A percentile compares a stretch with the other conserved stretches of the same genome.
Evolutionary conservation across 1,140 invertebrate genomes (phyloP).

Genomic region (Platyura marginata): DNA sequence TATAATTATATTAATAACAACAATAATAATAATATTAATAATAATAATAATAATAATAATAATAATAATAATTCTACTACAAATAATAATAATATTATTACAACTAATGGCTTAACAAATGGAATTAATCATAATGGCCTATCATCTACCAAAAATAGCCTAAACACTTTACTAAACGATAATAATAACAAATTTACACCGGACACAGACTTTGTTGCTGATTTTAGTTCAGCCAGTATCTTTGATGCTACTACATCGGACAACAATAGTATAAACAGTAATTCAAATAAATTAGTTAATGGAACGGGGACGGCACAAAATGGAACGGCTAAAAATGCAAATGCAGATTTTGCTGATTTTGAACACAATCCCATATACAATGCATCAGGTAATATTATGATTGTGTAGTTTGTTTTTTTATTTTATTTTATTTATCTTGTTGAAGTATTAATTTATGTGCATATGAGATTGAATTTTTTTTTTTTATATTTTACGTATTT

Average conservation of each 20-base stretch:
- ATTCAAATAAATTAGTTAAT: not conserved
- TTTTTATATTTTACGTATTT: no score
- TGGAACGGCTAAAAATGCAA: constrained; percentile 5
- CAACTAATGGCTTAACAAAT: not conserved
- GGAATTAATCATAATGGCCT: no score
- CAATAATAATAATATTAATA: constrained; percentile 7
- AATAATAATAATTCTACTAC: not conserved
- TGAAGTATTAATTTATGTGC: no score
- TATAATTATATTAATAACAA: constrained; percentile 1
- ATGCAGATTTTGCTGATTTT: constrained; percentile 45
- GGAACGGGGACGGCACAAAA: not conserved
- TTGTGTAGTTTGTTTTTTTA: no score
- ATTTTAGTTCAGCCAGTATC: constrained; percentile 39
- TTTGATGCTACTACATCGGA: constrained; percentile 18
- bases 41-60: not conserved
- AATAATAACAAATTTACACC: no score
- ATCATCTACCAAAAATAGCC: not conserved
- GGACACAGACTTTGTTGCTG: constrained; percentile 36
- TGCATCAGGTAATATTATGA: constrained; percentile 31
- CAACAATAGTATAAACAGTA: not conserved
- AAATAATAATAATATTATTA: not conserved
- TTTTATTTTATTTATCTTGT: no score
- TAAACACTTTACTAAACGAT: no score
- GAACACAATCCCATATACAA: constrained; percentile 51
- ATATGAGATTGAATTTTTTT: no score